These are phyloP conservation scores for Lepus americanus DNA, from an alignment of 2,113 vertebrate genomes.

Conservation along the genomic window DNA sequence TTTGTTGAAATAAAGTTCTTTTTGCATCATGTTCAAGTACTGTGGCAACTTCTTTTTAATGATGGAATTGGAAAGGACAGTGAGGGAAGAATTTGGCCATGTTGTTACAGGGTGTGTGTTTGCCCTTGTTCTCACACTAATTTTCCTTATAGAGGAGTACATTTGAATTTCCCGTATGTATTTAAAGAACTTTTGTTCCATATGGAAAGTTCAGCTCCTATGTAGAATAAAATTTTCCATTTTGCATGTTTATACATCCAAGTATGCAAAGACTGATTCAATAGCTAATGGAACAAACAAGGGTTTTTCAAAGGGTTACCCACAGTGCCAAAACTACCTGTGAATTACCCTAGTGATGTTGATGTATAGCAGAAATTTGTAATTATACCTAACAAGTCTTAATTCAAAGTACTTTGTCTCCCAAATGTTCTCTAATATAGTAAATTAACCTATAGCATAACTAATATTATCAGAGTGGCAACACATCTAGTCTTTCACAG, in stretches of 20 bases:
- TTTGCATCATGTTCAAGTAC: slow-evolving; percentile 16
- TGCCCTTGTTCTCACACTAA: slow-evolving; percentile 18
- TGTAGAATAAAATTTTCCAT: slow-evolving; percentile 74
- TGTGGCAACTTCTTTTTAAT: not conserved
- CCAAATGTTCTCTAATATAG: not conserved
- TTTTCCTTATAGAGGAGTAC: slow-evolving; percentile 43
- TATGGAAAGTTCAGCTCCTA: slow-evolving; percentile 68
- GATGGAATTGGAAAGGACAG: not conserved
- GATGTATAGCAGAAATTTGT: not conserved
- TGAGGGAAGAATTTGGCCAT: not conserved
- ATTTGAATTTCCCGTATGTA: slow-evolving; percentile 49
- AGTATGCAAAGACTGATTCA: slow-evolving; percentile 72
- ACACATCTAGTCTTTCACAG: not conserved
- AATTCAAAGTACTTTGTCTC: not conserved
- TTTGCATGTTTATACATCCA: slow-evolving; percentile 37
- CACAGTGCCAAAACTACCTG: slow-evolving; percentile 21
- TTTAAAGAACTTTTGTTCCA: slow-evolving; percentile 67
- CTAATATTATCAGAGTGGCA: not conserved
- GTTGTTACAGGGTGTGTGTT: not conserved
- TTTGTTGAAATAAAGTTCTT: slow-evolving; percentile 45
- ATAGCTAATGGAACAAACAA: slow-evolving; percentile 58
- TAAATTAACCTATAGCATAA: not conserved
- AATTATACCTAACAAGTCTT: slow-evolving; percentile 5
- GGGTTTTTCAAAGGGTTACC: slow-evolving; percentile 49
- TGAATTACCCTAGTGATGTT: slow-evolving; percentile 21